phyloP scores from a whole-genome alignment of 2,113 vertebrate genomes.

The Neopipo cinnamomea region DNA sequence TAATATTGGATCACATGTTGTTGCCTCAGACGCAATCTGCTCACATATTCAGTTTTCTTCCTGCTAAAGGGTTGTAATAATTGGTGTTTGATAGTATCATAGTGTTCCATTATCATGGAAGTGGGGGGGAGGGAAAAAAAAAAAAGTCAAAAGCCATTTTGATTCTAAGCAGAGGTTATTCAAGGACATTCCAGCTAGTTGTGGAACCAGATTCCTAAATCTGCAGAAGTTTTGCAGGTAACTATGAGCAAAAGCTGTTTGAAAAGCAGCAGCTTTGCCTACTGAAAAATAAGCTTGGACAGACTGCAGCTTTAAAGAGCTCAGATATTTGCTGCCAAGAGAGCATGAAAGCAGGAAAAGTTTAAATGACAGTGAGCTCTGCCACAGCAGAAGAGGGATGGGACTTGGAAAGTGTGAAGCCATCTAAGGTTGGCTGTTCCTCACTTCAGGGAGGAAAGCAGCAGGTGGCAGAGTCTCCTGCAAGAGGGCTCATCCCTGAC shows the following conservation, averaged over 20 bases:
- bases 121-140: rapidly evolving
- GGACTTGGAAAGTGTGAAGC: background rate
- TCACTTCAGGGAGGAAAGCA: background rate
- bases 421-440: background rate
- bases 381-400: background rate
- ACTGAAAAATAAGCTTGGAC: background rate
- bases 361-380: background rate
- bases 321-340: background rate
- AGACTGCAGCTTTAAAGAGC: background rate
- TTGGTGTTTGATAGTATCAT: background rate
- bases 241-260: background rate
- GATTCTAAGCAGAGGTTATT: background rate
- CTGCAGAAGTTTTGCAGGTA: background rate
- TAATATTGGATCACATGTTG: background rate
- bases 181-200: background rate
- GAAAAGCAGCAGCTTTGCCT: background rate
- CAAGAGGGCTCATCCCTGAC: background rate
- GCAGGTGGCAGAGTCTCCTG: background rate
- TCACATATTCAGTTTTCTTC: background rate
- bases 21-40: background rate
- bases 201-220: background rate
- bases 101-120: background rate
- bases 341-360: background rate
- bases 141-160: background rate
- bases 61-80: background rate